Percentiles rank a stretch among this genome's conserved stretches.
Conservation (phyloP, 2,797 vertebrate genomes). For the Hydrophis major region DNA sequence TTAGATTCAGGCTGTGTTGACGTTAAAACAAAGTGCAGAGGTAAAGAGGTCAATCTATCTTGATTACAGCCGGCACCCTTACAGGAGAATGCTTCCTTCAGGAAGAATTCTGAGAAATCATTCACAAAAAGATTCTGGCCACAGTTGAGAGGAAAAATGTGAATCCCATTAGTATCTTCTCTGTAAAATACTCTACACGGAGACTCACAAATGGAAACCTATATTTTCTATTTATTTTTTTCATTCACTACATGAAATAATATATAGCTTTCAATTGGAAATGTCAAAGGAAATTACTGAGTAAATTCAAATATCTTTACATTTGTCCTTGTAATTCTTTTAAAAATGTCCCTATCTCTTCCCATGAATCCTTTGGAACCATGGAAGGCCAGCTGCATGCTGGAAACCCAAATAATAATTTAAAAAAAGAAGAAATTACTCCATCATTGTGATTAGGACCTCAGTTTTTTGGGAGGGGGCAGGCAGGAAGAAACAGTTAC, state of each 20-base stretch:
- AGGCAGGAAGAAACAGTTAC: constrained; percentile 37
- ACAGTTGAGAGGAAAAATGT: background rate
- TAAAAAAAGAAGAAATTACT: background rate
- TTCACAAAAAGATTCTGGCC: background rate
- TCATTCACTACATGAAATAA: background rate
- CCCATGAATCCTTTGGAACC: constrained; percentile 33
- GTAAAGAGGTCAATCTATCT: background rate
- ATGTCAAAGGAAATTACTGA: constrained; percentile 22
- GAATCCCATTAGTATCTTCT: background rate
- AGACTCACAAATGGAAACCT: background rate
- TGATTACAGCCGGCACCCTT: background rate
- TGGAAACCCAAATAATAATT: constrained; percentile 11
- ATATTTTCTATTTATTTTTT: background rate
- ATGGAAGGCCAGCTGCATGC: constrained; percentile 15
- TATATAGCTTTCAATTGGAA: background rate
- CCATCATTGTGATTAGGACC: constrained; percentile 29
- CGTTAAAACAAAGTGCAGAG: background rate
- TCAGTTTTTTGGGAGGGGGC: background rate
- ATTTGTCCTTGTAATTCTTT: constrained; percentile 38
- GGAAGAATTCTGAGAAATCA: background rate
- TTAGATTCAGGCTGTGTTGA: background rate
- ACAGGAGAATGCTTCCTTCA: background rate
- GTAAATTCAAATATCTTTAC: constrained; percentile 34
- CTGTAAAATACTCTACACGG: background rate
- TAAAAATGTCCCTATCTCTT: constrained; percentile 26